Base-by-base conservation (phyloP, 2,113 vertebrate species). In the Centropus bengalensis region DNA sequence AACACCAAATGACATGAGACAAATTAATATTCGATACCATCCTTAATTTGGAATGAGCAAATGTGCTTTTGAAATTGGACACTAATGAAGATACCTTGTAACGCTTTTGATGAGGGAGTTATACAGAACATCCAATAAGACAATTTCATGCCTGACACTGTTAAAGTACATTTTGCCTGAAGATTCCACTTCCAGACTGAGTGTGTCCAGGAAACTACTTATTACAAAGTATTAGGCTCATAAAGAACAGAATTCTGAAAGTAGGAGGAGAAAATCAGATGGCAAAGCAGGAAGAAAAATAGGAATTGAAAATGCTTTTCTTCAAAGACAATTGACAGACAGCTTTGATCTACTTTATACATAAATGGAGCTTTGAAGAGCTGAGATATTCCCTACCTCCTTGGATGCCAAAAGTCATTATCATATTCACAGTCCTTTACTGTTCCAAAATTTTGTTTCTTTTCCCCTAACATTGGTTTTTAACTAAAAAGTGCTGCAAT, bases 281-380 rank as follows among this genome's bases (percentile, higher is more conserved):
- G 44, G 71, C 32, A 87, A 47, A 89, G 42, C 5, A 93, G 42
- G 80, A 90, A 86, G 36, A 73, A 84, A 88, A 58, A 66, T 11
- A 71, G 9, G 28, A 86, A 71, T 44, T 88, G 40, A 77, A 88
- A 94, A 89, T 71, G 38, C 75, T 44, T 94, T 89, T 74, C 68
- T 82, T 78, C 91, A 95, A 91, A 97, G 80, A 68, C 30, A 89
- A 68, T 71, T 96, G 94, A 75, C 91, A 96, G 89, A 94, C 79
- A 83, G 51, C 89, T 96, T 96, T 96, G 76, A 94, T 97, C 47
- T 94, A 54, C 9, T 92, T 87, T 89, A 73, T 81, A 73, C 73
- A 94, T 82, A 91, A 96, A 89, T 73, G 54, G 79, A 88, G 54
- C 76, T 96, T 97, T 94, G 92, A 97, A 95, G 82, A 75, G 15